phyloP scores from a whole-genome alignment of 2,888 invertebrate genomes.

The Phragmatobia fuliginosa region DNA sequence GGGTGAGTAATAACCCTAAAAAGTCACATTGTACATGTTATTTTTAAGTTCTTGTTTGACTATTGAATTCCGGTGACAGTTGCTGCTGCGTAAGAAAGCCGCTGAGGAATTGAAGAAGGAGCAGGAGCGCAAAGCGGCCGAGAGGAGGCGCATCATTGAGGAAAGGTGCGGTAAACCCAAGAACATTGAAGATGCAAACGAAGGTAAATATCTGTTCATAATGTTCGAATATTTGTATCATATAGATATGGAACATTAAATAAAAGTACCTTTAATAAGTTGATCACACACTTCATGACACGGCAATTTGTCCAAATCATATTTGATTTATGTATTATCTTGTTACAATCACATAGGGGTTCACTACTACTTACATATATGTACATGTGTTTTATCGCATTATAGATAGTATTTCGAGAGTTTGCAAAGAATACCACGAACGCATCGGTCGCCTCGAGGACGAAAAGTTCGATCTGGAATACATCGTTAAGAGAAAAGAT shows the following conservation, averaged over 20 bases:
- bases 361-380: conserved; percentile 46
- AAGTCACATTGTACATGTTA: neutral
- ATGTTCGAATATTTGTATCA: conserved; percentile 11
- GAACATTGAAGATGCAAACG: conserved; percentile 96
- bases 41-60: conserved; percentile 11
- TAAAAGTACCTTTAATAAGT: conserved; percentile 40
- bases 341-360: conserved; percentile 47
- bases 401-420: conserved; percentile 92
- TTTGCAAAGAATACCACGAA: conserved; percentile 94
- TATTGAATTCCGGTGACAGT: conserved; percentile 82
- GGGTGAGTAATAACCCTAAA: conserved; percentile 89
- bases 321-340: conserved; percentile 33
- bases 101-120: conserved; percentile 99
- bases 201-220: conserved; percentile 89
- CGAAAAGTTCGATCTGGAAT: conserved; percentile 99
- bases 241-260: conserved; percentile 16
- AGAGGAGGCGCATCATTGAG: conserved; percentile 98
- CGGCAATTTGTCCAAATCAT: conserved; percentile 41
- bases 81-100: conserved; percentile 99
- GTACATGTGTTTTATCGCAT: conserved; percentile 76
- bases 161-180: conserved; percentile 97
- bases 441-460: conserved; percentile 96
- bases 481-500: conserved; percentile 99
- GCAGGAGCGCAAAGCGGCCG: conserved; percentile 99
- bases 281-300: conserved; percentile 60